These are phyloP conservation scores for Eupleurogrammus muticus DNA, from an alignment of 2,797 vertebrate genomes.

Conservation along the genomic window DNA sequence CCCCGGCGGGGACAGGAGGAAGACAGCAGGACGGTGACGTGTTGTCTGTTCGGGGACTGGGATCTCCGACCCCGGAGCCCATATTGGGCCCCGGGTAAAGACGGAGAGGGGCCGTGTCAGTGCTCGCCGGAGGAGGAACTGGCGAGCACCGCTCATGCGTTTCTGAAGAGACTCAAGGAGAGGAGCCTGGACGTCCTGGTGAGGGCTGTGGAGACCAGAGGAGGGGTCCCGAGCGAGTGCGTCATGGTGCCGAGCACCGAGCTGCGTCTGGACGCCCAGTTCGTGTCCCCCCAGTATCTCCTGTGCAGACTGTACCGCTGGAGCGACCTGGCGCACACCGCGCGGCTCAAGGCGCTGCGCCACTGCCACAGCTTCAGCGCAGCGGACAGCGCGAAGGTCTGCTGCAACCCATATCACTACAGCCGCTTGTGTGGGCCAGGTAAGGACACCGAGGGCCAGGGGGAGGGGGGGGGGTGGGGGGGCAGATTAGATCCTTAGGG, in stretches of 20 bases:
- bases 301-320: slow-evolving; percentile 94
- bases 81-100: slow-evolving; percentile 68
- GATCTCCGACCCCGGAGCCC: slow-evolving; percentile 76
- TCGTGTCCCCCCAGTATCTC: slow-evolving; percentile 88
- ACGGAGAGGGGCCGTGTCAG: slow-evolving; percentile 68
- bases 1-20: slow-evolving; percentile 76
- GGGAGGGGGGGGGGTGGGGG: not conserved
- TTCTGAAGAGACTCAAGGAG: slow-evolving; percentile 94
- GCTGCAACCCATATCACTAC: slow-evolving; percentile 99
- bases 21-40: slow-evolving; percentile 89
- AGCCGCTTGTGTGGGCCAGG: slow-evolving; percentile 95
- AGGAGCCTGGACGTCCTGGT: slow-evolving; percentile 90
- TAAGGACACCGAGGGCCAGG: slow-evolving; percentile 71
- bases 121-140: slow-evolving; percentile 85
- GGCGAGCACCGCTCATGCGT: slow-evolving; percentile 86
- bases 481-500: not conserved
- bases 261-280: slow-evolving; percentile 85
- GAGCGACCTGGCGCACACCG: slow-evolving; percentile 92
- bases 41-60: slow-evolving; percentile 92
- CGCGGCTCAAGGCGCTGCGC: slow-evolving; percentile 90
- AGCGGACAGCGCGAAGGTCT: slow-evolving; percentile 85
- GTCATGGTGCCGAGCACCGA: slow-evolving; percentile 85
- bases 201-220: slow-evolving; percentile 93
- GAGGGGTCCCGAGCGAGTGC: slow-evolving; percentile 89
- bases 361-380: slow-evolving; percentile 89